Percentiles rank a stretch among this genome's conserved stretches.
Evolutionary conservation across 2,113 vertebrate genomes (phyloP).

Genomic region (Siniperca chuatsi): DNA sequence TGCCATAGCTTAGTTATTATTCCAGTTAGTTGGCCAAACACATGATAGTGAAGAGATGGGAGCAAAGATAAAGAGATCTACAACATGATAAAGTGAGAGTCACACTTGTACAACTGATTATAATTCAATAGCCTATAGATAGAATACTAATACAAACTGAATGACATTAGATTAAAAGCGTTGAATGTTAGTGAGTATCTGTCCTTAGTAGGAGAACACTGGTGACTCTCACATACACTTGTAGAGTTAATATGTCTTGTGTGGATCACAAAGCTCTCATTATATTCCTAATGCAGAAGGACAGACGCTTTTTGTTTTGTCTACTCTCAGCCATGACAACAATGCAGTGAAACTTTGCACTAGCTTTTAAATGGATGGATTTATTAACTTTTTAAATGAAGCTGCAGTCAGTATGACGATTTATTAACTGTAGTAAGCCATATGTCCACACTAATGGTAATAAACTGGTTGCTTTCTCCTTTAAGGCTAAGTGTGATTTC

Average conservation of each 20-base stretch:
- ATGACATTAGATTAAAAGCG: neutral
- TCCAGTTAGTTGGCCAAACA: conserved; percentile 38
- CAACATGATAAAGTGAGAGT: conserved; percentile 17
- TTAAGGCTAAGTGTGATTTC: neutral
- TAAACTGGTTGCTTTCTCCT: neutral
- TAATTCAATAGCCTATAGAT: conserved; percentile 34
- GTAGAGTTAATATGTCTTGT: conserved; percentile 11
- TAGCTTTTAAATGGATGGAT: conserved; percentile 10
- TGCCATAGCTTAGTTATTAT: conserved; percentile 42
- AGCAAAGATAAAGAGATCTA: conserved; percentile 31
- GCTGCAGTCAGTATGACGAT: neutral
- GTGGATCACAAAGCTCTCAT: conserved; percentile 31
- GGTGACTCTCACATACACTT: neutral
- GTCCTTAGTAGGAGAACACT: neutral
- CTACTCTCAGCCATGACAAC: neutral
- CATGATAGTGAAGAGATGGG: neutral
- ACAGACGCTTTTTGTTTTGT: conserved; percentile 21
- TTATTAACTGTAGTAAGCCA: neutral
- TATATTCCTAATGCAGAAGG: conserved; percentile 11
- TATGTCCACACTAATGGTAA: neutral
- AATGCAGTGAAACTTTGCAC: neutral
- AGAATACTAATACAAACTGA: conserved; percentile 26
- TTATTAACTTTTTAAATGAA: neutral
- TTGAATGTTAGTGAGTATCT: conserved; percentile 6
- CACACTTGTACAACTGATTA: conserved; percentile 23